These are phyloP conservation scores for Menidia beryllina DNA, from an alignment of 2,113 vertebrate species.

Conservation along the genomic window DNA sequence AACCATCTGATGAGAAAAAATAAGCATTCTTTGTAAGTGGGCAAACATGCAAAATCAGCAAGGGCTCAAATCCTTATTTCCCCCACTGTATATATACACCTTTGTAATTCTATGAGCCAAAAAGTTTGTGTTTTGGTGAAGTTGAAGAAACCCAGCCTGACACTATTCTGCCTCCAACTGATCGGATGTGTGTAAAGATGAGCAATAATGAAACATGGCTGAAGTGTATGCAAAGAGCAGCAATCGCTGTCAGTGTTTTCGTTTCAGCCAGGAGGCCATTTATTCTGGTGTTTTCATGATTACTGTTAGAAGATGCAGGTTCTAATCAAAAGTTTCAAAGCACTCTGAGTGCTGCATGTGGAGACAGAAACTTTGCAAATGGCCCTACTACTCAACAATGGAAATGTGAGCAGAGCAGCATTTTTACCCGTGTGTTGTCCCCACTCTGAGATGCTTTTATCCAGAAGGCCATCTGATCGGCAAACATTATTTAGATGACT, in stretches of 20 bases:
- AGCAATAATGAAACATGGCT: conserved; percentile 45
- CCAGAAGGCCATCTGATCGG: conserved; percentile 51
- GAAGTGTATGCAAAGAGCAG: conserved; percentile 69
- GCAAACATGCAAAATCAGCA: no score
- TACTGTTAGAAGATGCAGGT: conserved; percentile 61
- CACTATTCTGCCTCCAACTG: background rate
- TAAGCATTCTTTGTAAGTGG: no score
- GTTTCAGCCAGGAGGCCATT: conserved; percentile 54
- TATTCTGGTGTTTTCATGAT: conserved; percentile 63
- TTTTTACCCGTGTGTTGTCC: conserved; percentile 73
- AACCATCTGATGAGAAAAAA: no score
- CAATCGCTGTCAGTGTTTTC: conserved; percentile 60
- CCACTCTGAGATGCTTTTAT: conserved; percentile 71
- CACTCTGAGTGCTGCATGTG: conserved; percentile 48
- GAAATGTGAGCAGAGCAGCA: conserved; percentile 58
- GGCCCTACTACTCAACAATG: conserved; percentile 62
- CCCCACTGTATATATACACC: no score
- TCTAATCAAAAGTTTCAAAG: conserved; percentile 67
- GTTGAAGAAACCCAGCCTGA: background rate
- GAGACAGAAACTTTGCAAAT: conserved; percentile 72
- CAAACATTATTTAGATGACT: conserved; percentile 72
- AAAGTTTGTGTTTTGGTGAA: background rate
- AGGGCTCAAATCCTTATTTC: no score
- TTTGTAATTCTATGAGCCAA: rapidly evolving
- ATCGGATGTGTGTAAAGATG: conserved; percentile 6